These are phyloP conservation scores for Andrena dorsata DNA, from an alignment of 2,888 invertebrate genomes.

Conservation along the genomic window DNA sequence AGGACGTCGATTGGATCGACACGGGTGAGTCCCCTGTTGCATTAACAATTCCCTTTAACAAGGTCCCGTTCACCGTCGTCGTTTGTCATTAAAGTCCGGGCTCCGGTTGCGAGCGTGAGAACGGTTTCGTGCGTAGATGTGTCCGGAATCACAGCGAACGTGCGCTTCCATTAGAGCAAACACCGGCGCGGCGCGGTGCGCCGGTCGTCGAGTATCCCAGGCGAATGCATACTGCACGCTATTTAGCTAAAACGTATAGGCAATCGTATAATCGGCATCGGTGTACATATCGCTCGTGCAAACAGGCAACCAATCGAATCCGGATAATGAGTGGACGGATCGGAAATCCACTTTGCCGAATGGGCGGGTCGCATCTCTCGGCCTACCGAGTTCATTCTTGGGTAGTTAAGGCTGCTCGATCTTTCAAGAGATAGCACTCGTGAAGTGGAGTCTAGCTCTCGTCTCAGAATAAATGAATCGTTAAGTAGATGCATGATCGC, in stretches of 20 bases:
- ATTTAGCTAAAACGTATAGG: slow-evolving; percentile 3
- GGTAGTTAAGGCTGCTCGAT: not conserved
- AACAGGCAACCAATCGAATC: slow-evolving; percentile 1
- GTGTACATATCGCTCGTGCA: not conserved
- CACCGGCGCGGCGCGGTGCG: not conserved
- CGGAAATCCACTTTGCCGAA: not conserved
- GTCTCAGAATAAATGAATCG: not conserved
- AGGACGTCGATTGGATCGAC: slow-evolving; percentile 95
- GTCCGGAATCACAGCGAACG: not conserved
- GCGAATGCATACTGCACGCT: no score
- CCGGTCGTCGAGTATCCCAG: not conserved
- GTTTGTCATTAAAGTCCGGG: not conserved
- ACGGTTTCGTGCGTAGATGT: not conserved
- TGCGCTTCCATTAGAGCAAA: not conserved
- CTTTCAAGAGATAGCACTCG: not conserved
- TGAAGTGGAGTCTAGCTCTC: not conserved
- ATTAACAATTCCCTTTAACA: not conserved
- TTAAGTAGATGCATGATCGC: not conserved
- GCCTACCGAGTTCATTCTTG: no score
- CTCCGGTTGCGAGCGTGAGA: not conserved
- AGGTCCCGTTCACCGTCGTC: not conserved
- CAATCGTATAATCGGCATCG: slow-evolving; percentile 8
- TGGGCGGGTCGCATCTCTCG: not conserved
- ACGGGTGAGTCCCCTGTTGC: slow-evolving; percentile 84
- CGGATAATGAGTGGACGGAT: not conserved